Conservation (phyloP, 2,888 invertebrate genomes). For the Graphium colonna region DNA sequence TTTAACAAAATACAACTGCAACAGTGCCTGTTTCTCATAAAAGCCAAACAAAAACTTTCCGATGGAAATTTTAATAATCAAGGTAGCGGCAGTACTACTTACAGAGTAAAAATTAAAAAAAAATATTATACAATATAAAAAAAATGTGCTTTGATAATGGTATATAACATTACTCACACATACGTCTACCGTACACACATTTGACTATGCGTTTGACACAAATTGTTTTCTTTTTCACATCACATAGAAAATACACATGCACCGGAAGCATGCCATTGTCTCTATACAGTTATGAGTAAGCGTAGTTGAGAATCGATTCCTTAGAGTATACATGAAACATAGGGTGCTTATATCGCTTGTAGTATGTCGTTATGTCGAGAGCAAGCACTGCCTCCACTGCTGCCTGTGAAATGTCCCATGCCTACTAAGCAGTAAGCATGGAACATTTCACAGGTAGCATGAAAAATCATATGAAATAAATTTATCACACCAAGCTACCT, state of each 20-base stretch:
- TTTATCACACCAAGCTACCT: too few species aligned
- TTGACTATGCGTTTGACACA: conserved; percentile 18
- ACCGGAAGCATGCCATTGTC: conserved; percentile 19
- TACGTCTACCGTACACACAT: conserved; percentile 6
- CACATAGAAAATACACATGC: conserved; percentile 20
- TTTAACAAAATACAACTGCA: background rate
- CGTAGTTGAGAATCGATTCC: conserved; percentile 19
- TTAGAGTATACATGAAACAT: too few species aligned
- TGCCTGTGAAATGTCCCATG: too few species aligned
- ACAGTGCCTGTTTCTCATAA: background rate
- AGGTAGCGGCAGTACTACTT: background rate
- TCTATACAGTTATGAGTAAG: conserved; percentile 16
- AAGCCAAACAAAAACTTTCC: background rate
- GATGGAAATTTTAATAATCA: background rate
- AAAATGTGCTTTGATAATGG: conserved; percentile 1
- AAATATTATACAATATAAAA: conserved; percentile 6
- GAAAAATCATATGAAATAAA: too few species aligned
- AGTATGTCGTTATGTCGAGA: too few species aligned
- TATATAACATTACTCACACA: conserved; percentile 1
- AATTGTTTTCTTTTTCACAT: conserved; percentile 14
- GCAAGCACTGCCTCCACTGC: too few species aligned
- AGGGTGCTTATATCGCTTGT: too few species aligned
- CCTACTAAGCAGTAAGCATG: too few species aligned
- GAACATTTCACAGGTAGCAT: too few species aligned
- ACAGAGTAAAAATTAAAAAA: conserved; percentile 13